Percentiles rank a stretch among this genome's conserved stretches.
Evolutionary conservation across 2,113 vertebrate genomes (phyloP).

Genomic region (Corapipo altera): DNA sequence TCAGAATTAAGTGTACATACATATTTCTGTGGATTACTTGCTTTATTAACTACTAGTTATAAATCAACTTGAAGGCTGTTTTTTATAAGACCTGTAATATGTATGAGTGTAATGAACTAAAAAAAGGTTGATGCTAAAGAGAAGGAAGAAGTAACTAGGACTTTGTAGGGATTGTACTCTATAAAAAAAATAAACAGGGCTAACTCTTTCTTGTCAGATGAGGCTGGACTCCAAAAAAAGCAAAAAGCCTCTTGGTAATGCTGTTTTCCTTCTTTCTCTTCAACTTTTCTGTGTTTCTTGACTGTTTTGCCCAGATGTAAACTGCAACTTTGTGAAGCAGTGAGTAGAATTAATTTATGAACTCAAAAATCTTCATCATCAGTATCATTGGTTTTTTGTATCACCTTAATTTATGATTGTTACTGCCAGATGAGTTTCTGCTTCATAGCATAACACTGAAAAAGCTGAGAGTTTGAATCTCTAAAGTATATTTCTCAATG

Average conservation of each 20-base stretch:
- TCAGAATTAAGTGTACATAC: background rate
- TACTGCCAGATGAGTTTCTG: background rate
- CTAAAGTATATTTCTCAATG: background rate
- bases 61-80: background rate
- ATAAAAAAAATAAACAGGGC: background rate
- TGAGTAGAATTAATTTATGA: background rate
- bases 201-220: background rate
- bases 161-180: background rate
- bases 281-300: background rate
- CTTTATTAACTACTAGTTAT: background rate
- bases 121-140: rapidly evolving
- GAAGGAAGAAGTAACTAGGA: background rate
- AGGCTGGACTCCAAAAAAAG: background rate
- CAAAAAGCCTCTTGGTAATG: background rate
- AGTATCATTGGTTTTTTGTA: background rate
- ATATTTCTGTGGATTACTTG: background rate
- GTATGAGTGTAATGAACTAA: background rate
- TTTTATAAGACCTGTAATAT: background rate
- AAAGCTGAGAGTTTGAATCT: background rate
- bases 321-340: background rate
- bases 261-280: background rate
- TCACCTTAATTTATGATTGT: background rate
- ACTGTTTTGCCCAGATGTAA: background rate
- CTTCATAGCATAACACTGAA: background rate
- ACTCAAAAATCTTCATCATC: background rate